phyloP scores from a whole-genome alignment of 2,797 vertebrate species.

The Peromyscus melanophrys region DNA sequence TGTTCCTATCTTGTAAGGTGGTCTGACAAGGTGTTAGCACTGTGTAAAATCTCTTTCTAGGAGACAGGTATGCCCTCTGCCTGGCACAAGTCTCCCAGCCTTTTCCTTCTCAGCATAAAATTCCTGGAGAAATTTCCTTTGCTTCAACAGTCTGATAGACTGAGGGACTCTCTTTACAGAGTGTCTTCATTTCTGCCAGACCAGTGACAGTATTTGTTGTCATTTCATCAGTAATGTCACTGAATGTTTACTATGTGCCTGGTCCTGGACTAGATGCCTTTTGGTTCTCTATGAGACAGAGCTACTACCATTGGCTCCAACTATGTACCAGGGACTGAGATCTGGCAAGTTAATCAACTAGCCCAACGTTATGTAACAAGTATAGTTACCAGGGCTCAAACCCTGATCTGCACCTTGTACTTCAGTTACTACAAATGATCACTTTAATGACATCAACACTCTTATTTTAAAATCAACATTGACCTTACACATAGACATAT shows the following conservation, averaged over 20 bases:
- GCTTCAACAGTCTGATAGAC: background rate
- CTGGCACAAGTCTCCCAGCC: background rate
- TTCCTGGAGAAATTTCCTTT: background rate
- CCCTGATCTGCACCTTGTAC: background rate
- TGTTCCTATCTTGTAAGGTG: background rate
- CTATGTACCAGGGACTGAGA: background rate
- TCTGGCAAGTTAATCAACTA: background rate
- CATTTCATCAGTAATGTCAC: background rate
- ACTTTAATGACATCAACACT: background rate
- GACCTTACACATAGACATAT: background rate
- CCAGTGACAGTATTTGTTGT: background rate
- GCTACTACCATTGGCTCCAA: background rate
- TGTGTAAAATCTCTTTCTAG: background rate
- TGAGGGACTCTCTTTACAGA: background rate
- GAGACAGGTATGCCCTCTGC: background rate
- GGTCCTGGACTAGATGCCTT: background rate
- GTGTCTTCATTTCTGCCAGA: background rate
- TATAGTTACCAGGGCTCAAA: background rate
- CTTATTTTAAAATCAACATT: slow-evolving; percentile 14
- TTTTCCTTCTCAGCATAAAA: background rate
- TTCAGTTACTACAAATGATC: background rate
- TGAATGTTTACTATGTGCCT: background rate
- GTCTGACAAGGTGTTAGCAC: background rate
- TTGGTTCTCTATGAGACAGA: background rate
- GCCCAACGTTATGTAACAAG: background rate